Base-by-base conservation (phyloP, 1,140 invertebrate genomes). In the Listronotus bonariensis region DNA sequence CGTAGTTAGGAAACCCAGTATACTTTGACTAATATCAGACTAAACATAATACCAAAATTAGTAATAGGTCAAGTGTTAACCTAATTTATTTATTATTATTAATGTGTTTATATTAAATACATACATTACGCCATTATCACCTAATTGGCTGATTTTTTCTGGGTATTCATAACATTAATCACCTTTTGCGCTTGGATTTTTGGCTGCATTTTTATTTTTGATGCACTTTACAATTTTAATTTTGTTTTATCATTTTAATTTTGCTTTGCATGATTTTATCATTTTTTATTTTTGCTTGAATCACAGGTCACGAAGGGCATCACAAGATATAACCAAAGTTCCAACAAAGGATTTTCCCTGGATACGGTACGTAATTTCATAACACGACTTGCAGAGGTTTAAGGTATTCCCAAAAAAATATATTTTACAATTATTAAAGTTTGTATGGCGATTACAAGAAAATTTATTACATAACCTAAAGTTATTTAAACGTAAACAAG, bases 251-350 rank as follows among this genome's bases (percentile, higher is more conserved):
- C 17, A 20, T 59, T 58, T 71, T 59, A 38, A 53, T 67, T 67
- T 57, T 60, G 42, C 57, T 53, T 68, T 76, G 76, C 72, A 74
- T 79, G 76, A 56, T 72, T 72, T 77, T 78, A 68, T 74, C 76
- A 75, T 69, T 62, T 76, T 74, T 68, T 72, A 75, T 77, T 69
- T 74, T 72, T 72, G 66, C 61, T 67, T 69, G 55, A 56, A 66
- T 65, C 66, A 66, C 82, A 88, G 86, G 87, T 89, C 88, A 83
- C 87, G 89, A 76, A 87, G 89, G 74, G 88, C 89, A 77, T 91
- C 89, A 73, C 89, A 91, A 82, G 89, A 92, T 81, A 83, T 84
- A 65, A 80, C 80, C 68, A 77, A 77, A 81, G 83, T 87, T 71
- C 85, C 85, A 36, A 10, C 34, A 70, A 81, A 85, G 76, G 85